Evolutionary conservation across 2,113 vertebrate species (phyloP), one percentile per base, ranked within the genome.

Genomic region (Pelobates fuscus): DNA sequence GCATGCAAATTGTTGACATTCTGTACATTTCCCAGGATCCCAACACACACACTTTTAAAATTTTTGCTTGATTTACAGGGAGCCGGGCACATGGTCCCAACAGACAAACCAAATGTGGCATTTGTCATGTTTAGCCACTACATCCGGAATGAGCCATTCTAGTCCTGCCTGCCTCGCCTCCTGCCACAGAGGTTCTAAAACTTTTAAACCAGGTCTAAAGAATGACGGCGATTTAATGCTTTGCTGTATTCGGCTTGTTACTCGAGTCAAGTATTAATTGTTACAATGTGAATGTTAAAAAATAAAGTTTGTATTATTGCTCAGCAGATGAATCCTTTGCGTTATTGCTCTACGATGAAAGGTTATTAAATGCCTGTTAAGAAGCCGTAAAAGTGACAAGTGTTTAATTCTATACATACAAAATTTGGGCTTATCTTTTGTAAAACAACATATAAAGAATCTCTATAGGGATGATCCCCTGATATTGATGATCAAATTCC

Each of bases 1-100:
- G n/a, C n/a, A n/a, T n/a, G n/a, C n/a, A n/a, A n/a, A n/a, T n/a
- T 18, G 10, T 37, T 37, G 32, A 37, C 32, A 37, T 37, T 37
- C 5, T 37, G 32, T 37, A 37, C 32, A 37, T 10, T 6, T 37
- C 32, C 10, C 32, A 37, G 32, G 10, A 10, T 5, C 32, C 10
- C 10, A 5, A 5, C 10, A 17, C 15, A 15, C 11, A 14, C 15
- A 17, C 15, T 32, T 49, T 49, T 14, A 49, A 8, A 49, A 7
- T 4, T 49, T 14, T 49, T 4, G 4, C 15, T 14, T 1, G 15
- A 49, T 52, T 70, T 6, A 0, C 84, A 95, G 94, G 94, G 94
- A 7, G 94, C 97, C 0, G 95, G 96, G 72, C 95, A 99, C 90
- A 98, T 98, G 96, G 96, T 97, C 69, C 95, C 95, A 59, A 82